Evolutionary conservation across 2,113 vertebrate genomes (phyloP).

Genomic region (Charina bottae): DNA sequence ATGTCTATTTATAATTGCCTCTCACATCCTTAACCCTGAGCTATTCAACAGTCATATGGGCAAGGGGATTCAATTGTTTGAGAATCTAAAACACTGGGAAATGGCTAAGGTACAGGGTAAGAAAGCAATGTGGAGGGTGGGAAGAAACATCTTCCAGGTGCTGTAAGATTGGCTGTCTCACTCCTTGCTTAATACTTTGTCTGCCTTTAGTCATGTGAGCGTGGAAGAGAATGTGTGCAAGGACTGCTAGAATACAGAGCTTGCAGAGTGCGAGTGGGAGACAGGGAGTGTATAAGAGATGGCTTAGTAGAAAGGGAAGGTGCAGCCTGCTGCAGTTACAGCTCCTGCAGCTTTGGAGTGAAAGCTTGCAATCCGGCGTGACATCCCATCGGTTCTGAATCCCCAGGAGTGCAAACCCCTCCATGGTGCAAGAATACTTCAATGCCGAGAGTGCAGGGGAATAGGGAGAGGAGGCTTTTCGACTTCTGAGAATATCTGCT

Average conservation of each 20-base stretch:
- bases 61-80: not conserved
- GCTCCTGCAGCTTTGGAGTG: slow-evolving; percentile 37
- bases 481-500: slow-evolving; percentile 12
- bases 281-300: slow-evolving; percentile 43
- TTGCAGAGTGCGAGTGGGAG: slow-evolving; percentile 50
- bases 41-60: not conserved
- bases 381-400: not conserved
- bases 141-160: slow-evolving; percentile 22
- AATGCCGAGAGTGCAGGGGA: slow-evolving; percentile 14
- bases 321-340: slow-evolving; percentile 56
- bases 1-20: not conserved
- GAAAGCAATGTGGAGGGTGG: not conserved
- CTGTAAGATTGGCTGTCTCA: slow-evolving; percentile 28
- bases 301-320: slow-evolving; percentile 44
- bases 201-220: slow-evolving; percentile 74
- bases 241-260: slow-evolving; percentile 59
- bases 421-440: not conserved
- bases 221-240: slow-evolving; percentile 54
- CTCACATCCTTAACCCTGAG: not conserved
- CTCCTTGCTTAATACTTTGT: slow-evolving; percentile 47
- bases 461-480: not conserved
- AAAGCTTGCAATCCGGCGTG: not conserved
- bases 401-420: not conserved
- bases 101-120: not conserved
- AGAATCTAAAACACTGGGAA: not conserved